Evolutionary conservation across 2,888 invertebrate species (phyloP), one percentile per base, ranked within the genome.

Genomic region (Acanthosoma haemorrhoidale): DNA sequence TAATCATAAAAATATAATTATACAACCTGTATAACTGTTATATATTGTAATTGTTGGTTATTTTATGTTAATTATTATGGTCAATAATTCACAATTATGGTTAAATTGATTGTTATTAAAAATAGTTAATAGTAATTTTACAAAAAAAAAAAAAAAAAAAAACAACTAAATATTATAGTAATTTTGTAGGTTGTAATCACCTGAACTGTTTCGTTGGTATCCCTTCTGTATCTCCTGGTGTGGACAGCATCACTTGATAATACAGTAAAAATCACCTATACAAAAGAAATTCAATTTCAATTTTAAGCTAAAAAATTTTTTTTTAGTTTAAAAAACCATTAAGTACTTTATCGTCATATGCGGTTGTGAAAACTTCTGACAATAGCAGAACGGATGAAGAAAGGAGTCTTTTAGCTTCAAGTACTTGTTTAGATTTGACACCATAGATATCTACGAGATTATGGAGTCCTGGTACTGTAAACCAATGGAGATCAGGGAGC

Each of bases 171-270:
- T 31, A 58, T 9, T 25, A 29, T 29, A 31, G n/a, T 15, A n/a
- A 4, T 29, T n/a, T 51, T 18, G 51, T 11, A 1, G 8, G n/a
- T 25, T 1, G 25, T 5, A 25, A 6, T 9, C 4, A 4, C 32
- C 32, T 32, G 4, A 32, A 9, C 9, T 32, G 32, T 32, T 6
- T 9, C 6, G 5, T 36, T 34, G 0, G 57, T 31, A 15, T 67
- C 32, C 31, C 74, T 70, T 32, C 71, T 68, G 60, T 70, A 73
- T 21, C 74, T 69, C 70, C 87, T 82, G 0, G 86, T 86, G 77
- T 88, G 87, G 60, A 83, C 85, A 5, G 85, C 84, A 79, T 89
- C 88, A 67, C 86, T 88, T 2, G 85, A 83, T 59, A 90, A 84
- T 9, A 84, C 85, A 13, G 86, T 83, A 74, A 91, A 69, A 8